Evolutionary conservation across 2,888 invertebrate species (phyloP).

Genomic region (Microchrysa polita): DNA sequence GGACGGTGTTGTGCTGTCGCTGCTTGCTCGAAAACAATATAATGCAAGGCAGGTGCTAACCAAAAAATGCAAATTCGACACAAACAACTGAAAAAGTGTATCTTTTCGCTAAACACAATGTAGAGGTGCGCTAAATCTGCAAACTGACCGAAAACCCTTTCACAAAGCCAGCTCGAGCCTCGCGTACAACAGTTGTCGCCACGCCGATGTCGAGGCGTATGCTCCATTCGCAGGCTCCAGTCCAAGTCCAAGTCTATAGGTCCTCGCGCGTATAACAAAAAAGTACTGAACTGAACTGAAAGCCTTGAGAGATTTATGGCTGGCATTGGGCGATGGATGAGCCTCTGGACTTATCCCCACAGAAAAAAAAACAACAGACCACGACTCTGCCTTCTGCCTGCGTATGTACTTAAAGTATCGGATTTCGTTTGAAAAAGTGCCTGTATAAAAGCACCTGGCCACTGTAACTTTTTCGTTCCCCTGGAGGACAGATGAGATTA

Average conservation of each 20-base stretch:
- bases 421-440: slow-evolving; percentile 31
- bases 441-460: slow-evolving; percentile 30
- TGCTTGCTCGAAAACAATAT: slow-evolving; percentile 40
- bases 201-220: neutral
- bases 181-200: neutral
- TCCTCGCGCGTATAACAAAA: neutral
- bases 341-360: slow-evolving; percentile 21
- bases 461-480: neutral
- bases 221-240: neutral
- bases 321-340: slow-evolving; percentile 35
- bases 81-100: neutral
- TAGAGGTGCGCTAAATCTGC: neutral
- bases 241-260: too few species aligned
- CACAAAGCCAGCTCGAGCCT: neutral
- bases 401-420: slow-evolving; percentile 40
- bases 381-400: too few species aligned
- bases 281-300: too few species aligned
- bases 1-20: neutral
- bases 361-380: slow-evolving; percentile 21
- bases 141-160: neutral
- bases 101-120: slow-evolving; percentile 7
- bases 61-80: slow-evolving; percentile 43
- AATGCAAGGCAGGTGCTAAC: slow-evolving; percentile 46
- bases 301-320: slow-evolving; percentile 34
- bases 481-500: slow-evolving; percentile 9